Evolutionary conservation across 2,113 vertebrate genomes (phyloP).

Genomic region (Riparia riparia): DNA sequence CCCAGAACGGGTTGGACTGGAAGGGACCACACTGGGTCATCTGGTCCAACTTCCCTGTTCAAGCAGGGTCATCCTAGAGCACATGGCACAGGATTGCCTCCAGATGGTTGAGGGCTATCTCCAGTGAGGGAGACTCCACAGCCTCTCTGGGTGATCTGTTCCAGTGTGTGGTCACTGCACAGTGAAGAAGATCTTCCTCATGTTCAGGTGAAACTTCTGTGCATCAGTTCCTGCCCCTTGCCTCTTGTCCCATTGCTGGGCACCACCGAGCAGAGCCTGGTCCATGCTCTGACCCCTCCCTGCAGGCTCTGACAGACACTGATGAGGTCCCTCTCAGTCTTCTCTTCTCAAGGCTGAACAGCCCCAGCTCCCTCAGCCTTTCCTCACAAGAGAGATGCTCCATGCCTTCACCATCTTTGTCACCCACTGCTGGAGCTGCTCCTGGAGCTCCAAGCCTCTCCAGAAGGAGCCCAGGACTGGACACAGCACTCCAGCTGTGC

Average conservation of each 20-base stretch:
- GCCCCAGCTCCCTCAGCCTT: not conserved
- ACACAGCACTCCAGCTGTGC: not conserved
- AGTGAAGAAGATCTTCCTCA: not conserved
- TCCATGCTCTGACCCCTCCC: not conserved
- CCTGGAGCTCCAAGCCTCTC: not conserved
- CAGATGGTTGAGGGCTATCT: not conserved
- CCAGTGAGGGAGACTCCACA: not conserved
- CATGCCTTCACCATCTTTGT: not conserved
- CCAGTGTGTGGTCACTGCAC: not conserved
- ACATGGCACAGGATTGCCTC: not conserved
- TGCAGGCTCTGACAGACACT: not conserved
- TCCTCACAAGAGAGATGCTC: not conserved
- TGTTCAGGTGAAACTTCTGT: not conserved
- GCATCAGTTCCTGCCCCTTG: rapidly evolving
- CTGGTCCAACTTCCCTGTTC: not conserved
- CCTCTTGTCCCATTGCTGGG: not conserved
- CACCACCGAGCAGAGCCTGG: not conserved
- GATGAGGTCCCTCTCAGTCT: rapidly evolving
- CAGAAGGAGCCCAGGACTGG: not conserved
- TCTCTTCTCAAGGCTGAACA: not conserved
- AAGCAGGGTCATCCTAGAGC: not conserved
- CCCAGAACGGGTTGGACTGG: not conserved
- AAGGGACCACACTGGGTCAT: not conserved
- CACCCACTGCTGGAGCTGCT: rapidly evolving
- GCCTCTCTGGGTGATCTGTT: not conserved